Percentiles rank a stretch among this genome's conserved stretches.
Conservation (phyloP, 2,888 invertebrate species). For the Chymomyza procnemis region DNA sequence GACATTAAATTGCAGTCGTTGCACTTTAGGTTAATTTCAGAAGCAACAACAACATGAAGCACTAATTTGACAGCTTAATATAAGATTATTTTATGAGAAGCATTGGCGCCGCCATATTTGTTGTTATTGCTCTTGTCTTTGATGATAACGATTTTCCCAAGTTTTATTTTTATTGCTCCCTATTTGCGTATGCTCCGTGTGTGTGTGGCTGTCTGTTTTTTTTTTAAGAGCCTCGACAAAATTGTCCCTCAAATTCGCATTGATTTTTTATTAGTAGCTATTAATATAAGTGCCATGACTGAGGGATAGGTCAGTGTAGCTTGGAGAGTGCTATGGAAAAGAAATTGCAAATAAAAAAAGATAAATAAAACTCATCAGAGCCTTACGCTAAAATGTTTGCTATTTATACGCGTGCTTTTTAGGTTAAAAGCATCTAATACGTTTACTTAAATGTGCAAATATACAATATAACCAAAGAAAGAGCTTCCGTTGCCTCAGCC, state of each 20-base stretch:
- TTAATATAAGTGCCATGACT: not conserved
- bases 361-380: not conserved
- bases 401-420: not conserved
- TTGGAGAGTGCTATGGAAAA: not conserved
- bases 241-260: not conserved
- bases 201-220: not conserved
- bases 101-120: not conserved
- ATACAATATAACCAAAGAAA: too few species aligned
- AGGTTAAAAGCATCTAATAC: too few species aligned
- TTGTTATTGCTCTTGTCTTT: not conserved
- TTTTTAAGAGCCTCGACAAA: not conserved
- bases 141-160: not conserved
- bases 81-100: not conserved
- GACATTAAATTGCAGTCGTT: not conserved
- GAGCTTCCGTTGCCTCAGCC: too few species aligned
- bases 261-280: conserved; percentile 2
- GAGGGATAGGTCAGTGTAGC: not conserved
- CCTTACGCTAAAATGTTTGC: not conserved
- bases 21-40: not conserved
- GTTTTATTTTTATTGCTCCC: not conserved
- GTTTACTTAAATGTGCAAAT: too few species aligned
- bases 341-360: not conserved
- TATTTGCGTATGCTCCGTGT: not conserved
- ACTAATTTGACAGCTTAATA: not conserved
- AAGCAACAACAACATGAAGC: not conserved